Evolutionary conservation across 2,888 invertebrate genomes (phyloP).

Genomic region (Hydraecia micacea): DNA sequence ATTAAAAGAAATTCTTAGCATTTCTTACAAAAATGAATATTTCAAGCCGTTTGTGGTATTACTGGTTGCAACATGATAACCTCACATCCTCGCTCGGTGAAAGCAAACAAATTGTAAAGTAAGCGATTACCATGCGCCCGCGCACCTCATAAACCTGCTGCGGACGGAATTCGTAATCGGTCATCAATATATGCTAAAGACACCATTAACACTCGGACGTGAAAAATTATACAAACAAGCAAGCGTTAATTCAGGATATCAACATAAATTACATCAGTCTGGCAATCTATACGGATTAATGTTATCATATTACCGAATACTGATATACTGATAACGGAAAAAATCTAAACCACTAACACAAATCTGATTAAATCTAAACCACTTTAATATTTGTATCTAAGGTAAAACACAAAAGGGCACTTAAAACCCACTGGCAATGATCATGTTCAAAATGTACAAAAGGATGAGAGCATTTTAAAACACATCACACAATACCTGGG

Average conservation of each 20-base stretch:
- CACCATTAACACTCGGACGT: conserved; percentile 46
- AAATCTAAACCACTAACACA: background rate
- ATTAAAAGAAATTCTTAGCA: conserved; percentile 20
- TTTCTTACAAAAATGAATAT: conserved; percentile 73
- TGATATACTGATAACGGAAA: conserved; percentile 39
- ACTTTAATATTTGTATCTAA: background rate
- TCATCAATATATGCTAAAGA: conserved; percentile 54
- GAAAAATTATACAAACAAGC: conserved; percentile 34
- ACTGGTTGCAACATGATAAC: conserved; percentile 77
- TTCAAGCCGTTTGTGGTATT: conserved; percentile 72
- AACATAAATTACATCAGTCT: conserved; percentile 17
- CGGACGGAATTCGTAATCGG: conserved; percentile 53
- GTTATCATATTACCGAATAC: conserved; percentile 46
- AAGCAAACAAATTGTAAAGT: conserved; percentile 85
- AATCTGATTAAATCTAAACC: conserved; percentile 19
- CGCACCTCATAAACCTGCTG: conserved; percentile 54
- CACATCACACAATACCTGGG: conserved; percentile 76
- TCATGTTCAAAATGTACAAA: conserved; percentile 26
- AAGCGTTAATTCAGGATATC: conserved; percentile 28
- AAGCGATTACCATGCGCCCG: conserved; percentile 72
- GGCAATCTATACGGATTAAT: conserved; percentile 28
- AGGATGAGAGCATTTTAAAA: conserved; percentile 37
- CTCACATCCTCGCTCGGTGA: conserved; percentile 81
- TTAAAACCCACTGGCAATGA: conserved; percentile 29
- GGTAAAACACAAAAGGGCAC: background rate